Evolutionary conservation across 2,113 vertebrate species (phyloP), one percentile per base, ranked within the genome.

Genomic region (Psammodynastes pulverulentus): DNA sequence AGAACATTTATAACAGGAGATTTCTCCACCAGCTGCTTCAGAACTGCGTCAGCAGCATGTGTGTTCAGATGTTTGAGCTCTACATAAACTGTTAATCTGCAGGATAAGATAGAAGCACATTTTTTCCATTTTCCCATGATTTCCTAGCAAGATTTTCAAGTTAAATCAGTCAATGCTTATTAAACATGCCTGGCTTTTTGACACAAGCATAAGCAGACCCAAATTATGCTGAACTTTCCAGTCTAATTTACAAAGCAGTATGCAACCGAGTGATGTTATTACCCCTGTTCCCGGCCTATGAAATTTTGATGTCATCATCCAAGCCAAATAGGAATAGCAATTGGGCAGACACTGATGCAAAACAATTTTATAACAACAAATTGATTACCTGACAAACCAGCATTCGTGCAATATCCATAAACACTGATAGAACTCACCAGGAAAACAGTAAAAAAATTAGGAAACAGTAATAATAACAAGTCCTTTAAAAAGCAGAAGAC

Each of bases 361-460:
- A 94, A 92, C 95, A 88, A 94, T 95, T 96, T 96, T 95, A 95
- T 96, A 95, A 96, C 96, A 97, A 95, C 95, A 94, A 84, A 0
- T 87, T 0, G 86, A 96, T 89, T 95, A 93, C 86, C 94, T 93
- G 93, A 92, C 92, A 94, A 93, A 90, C 93, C 94, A 94, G 94
- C 48, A 93, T 92, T 92, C 72, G 93, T 84, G 39, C 0, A 21
- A 23, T 26, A 67, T 3, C 34, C 0, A 12, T 9, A 23, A 0
- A 8, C 17, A 2, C 52, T 49, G 88, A 79, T 93, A 0, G 39
- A 92, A 67, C 79, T 48, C 45, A 84, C 52, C 72, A 62, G 12
- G 34, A 49, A 45, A 85, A 51, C 45, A 51, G 34, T 23, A 34
- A 23, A 54, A 86, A 86, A 49, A 2, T 24, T 85, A 48, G 24